Conservation (phyloP, 2,113 vertebrate genomes). For the Ifrita kowaldi region DNA sequence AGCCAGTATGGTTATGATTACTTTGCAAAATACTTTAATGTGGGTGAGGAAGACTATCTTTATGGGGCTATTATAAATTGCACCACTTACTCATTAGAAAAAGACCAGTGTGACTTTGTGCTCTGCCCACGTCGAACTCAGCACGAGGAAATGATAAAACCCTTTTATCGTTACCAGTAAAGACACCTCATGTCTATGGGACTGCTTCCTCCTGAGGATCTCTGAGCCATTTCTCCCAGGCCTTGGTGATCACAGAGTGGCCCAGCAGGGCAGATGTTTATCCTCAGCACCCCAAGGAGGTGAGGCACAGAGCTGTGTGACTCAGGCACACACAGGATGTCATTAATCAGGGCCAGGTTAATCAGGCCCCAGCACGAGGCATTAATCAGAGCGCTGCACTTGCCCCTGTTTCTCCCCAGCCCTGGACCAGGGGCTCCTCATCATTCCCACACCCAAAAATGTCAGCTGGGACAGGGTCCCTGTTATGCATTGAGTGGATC, state of each 20-base stretch:
- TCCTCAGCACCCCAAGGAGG: background rate
- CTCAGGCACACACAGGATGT: conserved; percentile 7
- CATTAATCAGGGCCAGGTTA: background rate
- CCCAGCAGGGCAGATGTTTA: background rate
- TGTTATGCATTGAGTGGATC: fast-evolving
- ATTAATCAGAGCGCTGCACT: background rate
- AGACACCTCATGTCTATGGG: background rate
- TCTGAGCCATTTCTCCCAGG: background rate
- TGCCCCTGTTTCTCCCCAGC: background rate
- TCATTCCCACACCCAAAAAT: background rate
- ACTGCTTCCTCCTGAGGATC: conserved; percentile 21
- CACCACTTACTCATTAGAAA: background rate
- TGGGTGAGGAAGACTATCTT: background rate
- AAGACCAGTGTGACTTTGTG: background rate
- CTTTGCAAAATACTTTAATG: background rate
- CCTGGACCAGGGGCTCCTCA: background rate
- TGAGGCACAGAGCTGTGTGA: background rate
- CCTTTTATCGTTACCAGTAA: background rate
- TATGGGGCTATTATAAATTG: conserved; percentile 1
- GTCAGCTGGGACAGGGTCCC: fast-evolving
- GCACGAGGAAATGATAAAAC: background rate
- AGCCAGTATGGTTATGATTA: background rate
- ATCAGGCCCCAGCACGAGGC: background rate
- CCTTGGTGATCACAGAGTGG: background rate
- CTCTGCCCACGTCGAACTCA: background rate